Base-by-base conservation (phyloP, 2,888 invertebrate species). In the Euzetes globulus region DNA sequence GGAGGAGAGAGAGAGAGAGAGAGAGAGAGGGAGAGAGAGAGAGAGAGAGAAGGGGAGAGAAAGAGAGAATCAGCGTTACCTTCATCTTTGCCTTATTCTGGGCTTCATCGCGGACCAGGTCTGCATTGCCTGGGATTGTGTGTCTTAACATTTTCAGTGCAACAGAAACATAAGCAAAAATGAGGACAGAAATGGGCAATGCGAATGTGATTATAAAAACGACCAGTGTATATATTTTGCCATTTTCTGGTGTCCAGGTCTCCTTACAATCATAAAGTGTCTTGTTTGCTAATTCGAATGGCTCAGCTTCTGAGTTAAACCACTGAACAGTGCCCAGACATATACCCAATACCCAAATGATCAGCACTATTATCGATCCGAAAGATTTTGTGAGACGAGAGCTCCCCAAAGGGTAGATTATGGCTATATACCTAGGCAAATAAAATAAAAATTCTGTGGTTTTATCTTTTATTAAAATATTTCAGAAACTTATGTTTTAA, bases 111-210 rank as follows among this genome's bases (percentile, higher is more conserved):
- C 85, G 78, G 19, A 78, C 79, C 13, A 80, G 80, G 76, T 85
- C 83, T 0, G 84, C 83, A 77, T 84, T 84, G 19, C 85, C 85
- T 0, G 85, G 85, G 0, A 83, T 78, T n/a, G 81, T 81, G 37
- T 83, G 79, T 63, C 80, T 79, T 82, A 84, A 84, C 77, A 85
- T 79, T 74, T 82, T 80, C 76, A 80, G 79, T 33, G 82, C 83
- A 15, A 85, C 83, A 73, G 82, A 81, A 37, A 82, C 80, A 79
- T 85, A 85, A 9, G 84, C 83, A 75, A 82, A 80, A 4, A 80
- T 81, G 47, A 85, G 79, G 17, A 82, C 82, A n/a, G 80, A 58
- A 73, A 85, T 80, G 0, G 84, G 84, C 4, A 84, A 78, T 15
- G 82, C 79, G 77, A 82, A 82, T 11, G 81, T 82, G 52, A 81